Evolutionary conservation across 2,797 vertebrate species (phyloP).

Genomic region (Sylvia borin): DNA sequence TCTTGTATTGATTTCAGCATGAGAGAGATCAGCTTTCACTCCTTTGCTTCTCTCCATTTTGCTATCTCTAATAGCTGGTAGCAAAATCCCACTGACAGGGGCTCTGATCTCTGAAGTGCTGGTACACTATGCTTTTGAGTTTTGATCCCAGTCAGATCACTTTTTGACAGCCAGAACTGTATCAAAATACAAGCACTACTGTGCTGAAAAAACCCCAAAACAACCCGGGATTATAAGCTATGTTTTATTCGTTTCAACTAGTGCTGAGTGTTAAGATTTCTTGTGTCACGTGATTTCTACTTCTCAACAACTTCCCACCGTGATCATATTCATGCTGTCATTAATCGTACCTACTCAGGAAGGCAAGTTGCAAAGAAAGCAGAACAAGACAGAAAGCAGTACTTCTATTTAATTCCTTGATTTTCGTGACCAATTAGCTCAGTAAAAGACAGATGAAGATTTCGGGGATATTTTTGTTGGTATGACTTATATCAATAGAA

Average conservation of each 20-base stretch:
- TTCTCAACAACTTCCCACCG: background rate
- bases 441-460: background rate
- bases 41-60: constrained; percentile 25
- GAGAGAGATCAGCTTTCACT: constrained; percentile 31
- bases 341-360: constrained; percentile 21
- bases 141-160: constrained; percentile 44
- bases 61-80: constrained; percentile 49
- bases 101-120: constrained; percentile 57
- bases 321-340: background rate
- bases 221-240: background rate
- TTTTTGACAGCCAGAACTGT: constrained; percentile 5
- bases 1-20: constrained; percentile 47
- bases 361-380: constrained; percentile 32
- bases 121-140: constrained; percentile 19
- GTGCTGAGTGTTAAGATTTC: background rate
- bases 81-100: constrained; percentile 54
- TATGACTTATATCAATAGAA: background rate
- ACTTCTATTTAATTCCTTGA: background rate
- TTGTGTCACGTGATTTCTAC: background rate
- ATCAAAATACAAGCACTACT: constrained; percentile 8
- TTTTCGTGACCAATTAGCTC: background rate
- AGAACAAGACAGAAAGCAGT: constrained; percentile 16
- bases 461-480: background rate
- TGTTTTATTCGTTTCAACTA: background rate
- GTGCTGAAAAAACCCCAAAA: background rate